phyloP scores from a whole-genome alignment of 2,888 invertebrate genomes.

The Loripinus fragilis region DNA sequence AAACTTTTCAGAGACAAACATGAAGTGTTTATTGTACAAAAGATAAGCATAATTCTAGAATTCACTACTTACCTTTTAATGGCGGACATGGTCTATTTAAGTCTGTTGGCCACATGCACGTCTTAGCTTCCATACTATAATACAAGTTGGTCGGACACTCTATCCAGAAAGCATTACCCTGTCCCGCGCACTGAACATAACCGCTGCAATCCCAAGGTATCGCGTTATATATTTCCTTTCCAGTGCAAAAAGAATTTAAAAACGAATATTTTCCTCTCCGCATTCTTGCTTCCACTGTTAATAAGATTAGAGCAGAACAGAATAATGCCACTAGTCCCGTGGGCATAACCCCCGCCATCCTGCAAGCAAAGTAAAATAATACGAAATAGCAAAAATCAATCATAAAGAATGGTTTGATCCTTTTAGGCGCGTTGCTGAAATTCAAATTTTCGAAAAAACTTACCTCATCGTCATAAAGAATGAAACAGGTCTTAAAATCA shows the following conservation, averaged over 20 bases:
- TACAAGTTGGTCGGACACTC: constrained; percentile 61
- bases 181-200: constrained; percentile 61
- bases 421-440: too few relatives aligned
- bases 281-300: constrained; percentile 41
- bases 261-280: constrained; percentile 56
- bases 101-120: constrained; percentile 66
- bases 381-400: too few relatives aligned
- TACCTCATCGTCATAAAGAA: too few relatives aligned
- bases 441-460: too few relatives aligned
- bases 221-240: constrained; percentile 60
- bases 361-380: background rate
- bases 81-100: constrained; percentile 56
- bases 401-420: too few relatives aligned
- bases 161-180: constrained; percentile 60
- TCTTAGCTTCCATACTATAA: constrained; percentile 58
- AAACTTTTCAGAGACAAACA: too few relatives aligned
- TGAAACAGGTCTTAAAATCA: too few relatives aligned
- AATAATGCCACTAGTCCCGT: background rate
- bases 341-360: constrained; percentile 11
- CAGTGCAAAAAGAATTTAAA: constrained; percentile 58
- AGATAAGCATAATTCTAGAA: too few relatives aligned
- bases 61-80: constrained; percentile 61
- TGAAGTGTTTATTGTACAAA: too few relatives aligned
- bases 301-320: constrained; percentile 14
- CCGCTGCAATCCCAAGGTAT: constrained; percentile 68